A percentile compares a stretch with the other conserved stretches of the same genome.
These are phyloP conservation scores for Aphis craccivora DNA, from an alignment of 1,140 invertebrate species.

Conservation along the genomic window DNA sequence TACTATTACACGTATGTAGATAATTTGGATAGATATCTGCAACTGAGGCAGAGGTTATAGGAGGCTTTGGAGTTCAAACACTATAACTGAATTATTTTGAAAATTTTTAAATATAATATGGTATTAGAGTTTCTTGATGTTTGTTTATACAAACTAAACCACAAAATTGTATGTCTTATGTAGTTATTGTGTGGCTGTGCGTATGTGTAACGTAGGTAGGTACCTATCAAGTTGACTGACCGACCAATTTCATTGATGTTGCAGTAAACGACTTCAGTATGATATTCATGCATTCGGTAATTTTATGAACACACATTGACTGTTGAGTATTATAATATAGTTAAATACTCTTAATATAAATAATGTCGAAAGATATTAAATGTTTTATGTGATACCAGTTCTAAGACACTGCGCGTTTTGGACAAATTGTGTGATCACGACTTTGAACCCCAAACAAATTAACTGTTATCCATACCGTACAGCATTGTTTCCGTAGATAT, in stretches of 20 bases:
- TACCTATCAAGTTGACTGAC: not conserved
- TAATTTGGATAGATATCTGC: not conserved
- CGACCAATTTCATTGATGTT: not conserved
- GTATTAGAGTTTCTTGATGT: not conserved
- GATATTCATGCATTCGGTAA: not conserved
- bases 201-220: not conserved
- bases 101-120: not conserved
- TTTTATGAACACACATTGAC: not conserved
- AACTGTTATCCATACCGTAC: too few species aligned
- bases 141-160: not conserved
- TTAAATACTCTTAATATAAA: too few species aligned
- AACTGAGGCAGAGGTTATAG: not conserved
- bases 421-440: too few species aligned
- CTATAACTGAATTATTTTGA: not conserved
- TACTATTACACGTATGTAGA: not conserved
- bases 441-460: too few species aligned
- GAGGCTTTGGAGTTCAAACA: not conserved
- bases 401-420: too few species aligned
- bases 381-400: too few species aligned
- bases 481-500: too few species aligned
- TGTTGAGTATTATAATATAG: too few species aligned
- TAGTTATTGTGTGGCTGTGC: not conserved
- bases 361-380: too few species aligned
- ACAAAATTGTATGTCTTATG: not conserved
- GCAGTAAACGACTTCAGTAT: not conserved